Evolutionary conservation across 2,113 vertebrate species (phyloP).

Genomic region (Corythornis vintsioides): DNA sequence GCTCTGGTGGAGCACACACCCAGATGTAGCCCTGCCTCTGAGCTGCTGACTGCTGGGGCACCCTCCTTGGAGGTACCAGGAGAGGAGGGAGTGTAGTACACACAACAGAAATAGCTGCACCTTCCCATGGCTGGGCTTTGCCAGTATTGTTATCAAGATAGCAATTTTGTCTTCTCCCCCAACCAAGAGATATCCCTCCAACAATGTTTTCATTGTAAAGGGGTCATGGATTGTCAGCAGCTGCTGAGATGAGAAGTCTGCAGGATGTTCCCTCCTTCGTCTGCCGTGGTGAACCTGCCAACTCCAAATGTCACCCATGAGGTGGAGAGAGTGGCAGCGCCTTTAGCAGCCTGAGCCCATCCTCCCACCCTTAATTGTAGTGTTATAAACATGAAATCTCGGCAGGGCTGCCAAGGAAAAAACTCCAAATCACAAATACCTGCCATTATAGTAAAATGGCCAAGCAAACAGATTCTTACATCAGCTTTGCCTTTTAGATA

Average conservation of each 20-base stretch:
- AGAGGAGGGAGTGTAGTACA: not conserved
- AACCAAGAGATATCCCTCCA: not conserved
- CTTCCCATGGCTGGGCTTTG: not conserved
- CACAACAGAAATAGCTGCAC: not conserved
- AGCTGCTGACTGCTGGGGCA: not conserved
- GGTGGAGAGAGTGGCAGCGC: not conserved
- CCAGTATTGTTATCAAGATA: not conserved
- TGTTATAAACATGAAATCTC: not conserved
- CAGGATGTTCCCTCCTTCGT: not conserved
- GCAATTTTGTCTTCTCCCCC: not conserved
- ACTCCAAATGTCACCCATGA: not conserved
- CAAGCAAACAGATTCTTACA: constrained; percentile 16
- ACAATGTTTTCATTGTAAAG: not conserved
- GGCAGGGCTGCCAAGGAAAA: not conserved
- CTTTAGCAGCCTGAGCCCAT: not conserved
- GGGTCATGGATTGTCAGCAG: not conserved
- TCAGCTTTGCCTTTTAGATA: not conserved
- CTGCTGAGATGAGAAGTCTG: not conserved
- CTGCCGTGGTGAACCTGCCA: fast-evolving
- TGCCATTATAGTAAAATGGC: not conserved
- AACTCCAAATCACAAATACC: not conserved
- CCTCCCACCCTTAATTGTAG: not conserved
- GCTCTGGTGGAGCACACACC: not conserved
- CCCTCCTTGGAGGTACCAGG: too few species aligned
- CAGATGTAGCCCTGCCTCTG: not conserved